Base-by-base conservation (phyloP, 1,140 invertebrate genomes). In the Formica selysi region DNA sequence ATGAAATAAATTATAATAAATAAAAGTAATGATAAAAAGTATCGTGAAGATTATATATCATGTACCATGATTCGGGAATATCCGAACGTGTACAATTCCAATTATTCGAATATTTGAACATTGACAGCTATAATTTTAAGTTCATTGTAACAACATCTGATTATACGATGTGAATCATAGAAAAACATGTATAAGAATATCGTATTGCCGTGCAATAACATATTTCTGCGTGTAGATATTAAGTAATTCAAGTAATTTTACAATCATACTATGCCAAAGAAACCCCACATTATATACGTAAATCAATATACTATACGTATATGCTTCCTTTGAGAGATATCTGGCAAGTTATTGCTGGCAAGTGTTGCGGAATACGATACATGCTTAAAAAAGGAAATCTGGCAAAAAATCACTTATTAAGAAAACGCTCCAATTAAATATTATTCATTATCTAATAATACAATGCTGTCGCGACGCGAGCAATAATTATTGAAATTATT, bases 231-330 rank as follows among this genome's bases (percentile, higher is more conserved):
- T 73, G 61, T 84, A 87, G 48, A 32, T 36, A 84, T 64, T 85
- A 71, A 68, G 29, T 87, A 80, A 59, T 67, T 85, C 36, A 87
- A 85, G 26, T 79, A 88, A 51, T 16, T 61, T 83, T 85, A 29
- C 78, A 89, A 57, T 87, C 76, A 51, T 59, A 74, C n/a, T 64
- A 87, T 85, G 90, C 90, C 91, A 91, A 91, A 89, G 54, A 92
- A 91, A 91, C 91, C 91, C 90, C 89, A 62, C 51, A 67, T 76
- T 78, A 71, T 86, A 32, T 41, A 59, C 29, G 54, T 73, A 38
- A 59, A 67, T 73, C 62, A 71, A 91, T 74, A 86, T 51, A 51
- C 1, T 51, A 51, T 51, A 51, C 48, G 16, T 51, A 51, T 16
- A 51, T 16, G 48, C 65, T 88, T 92, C 90, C 88, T 92, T 88